phyloP scores from a whole-genome alignment of 1,140 invertebrate species.

The Cyrtorhinus lividipennis region DNA sequence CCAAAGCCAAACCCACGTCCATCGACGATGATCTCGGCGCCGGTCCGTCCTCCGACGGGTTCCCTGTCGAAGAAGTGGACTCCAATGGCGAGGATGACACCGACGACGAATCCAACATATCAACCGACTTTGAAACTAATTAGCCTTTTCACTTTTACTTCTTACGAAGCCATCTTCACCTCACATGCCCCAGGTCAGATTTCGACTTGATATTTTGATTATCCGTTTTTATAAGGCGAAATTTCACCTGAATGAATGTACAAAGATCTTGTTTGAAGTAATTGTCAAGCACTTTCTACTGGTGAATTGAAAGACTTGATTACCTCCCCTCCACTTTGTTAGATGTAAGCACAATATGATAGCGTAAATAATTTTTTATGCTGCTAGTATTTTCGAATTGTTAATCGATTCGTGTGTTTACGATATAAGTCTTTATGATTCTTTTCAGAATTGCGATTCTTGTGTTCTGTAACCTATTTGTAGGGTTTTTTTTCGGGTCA shows the following conservation, averaged over 20 bases:
- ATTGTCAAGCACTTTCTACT: neutral
- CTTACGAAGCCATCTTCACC: neutral
- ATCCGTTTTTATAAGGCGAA: neutral
- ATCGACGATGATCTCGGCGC: neutral
- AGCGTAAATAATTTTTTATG: neutral
- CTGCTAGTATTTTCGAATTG: no score
- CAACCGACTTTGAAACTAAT: slow-evolving; percentile 15
- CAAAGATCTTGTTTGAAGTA: neutral
- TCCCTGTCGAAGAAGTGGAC: neutral
- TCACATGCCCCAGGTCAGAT: neutral
- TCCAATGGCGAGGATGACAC: slow-evolving; percentile 10
- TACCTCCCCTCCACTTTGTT: neutral
- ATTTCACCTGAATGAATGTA: slow-evolving; percentile 1
- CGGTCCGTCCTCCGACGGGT: slow-evolving; percentile 13
- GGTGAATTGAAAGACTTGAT: neutral
- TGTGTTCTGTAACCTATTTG: no score
- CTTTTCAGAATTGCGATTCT: no score
- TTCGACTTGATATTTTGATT: neutral
- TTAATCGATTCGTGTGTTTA: no score
- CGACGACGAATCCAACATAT: slow-evolving; percentile 21
- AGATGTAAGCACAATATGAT: neutral
- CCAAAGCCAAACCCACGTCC: neutral
- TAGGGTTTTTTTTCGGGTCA: no score
- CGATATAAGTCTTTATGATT: no score
- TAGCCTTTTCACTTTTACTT: neutral